Evolutionary conservation across 2,797 vertebrate genomes (phyloP), one percentile per base, ranked within the genome.

Genomic region (Alcedo quadribrachys): DNA sequence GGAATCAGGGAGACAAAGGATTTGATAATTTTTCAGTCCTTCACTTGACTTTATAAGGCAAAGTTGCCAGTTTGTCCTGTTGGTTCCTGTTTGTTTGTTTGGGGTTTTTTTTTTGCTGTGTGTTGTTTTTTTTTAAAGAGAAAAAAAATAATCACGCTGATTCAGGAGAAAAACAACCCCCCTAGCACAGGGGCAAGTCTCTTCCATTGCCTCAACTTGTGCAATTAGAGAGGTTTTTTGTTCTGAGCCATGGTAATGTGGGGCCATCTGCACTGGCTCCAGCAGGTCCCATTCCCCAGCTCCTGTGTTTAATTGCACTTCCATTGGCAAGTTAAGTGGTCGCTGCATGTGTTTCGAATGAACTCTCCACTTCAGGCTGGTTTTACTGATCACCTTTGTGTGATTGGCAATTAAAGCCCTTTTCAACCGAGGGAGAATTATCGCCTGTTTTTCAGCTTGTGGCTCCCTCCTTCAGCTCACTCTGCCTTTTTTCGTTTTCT

Each of bases 351-450:
- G 77, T 89, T 93, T 93, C 32, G 51, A 92, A 89, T 46, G 91
- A 92, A 75, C 65, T 76, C 74, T 43, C 70, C 87, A 65, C 68
- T 90, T 55, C 81, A 87, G 91, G 66, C 87, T 79, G 88, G 76
- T 88, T 90, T 62, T 84, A 67, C 90, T 63, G 76, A 93, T 81
- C 92, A 76, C 90, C 78, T 94, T 40, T 17, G 81, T 61, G 81
- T 82, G 85, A 91, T 12, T 50, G 83, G 89, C 86, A 90, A 85
- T 93, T 91, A 90, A 89, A 94, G 33, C 22, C 51, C 53, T 82
- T 85, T 90, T 70, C 90, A 89, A 82, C 22, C 2, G 8, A 73
- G 48, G 77, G 46, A 85, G 79, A 82, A 73, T 87, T 78, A 85
- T 62, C 70, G 68, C 87, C 81, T 81, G 61, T 46, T 86, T 90